Percentiles rank a stretch among this genome's conserved stretches.
phyloP scores from a whole-genome alignment of 1,140 invertebrate species.

The Eufriesea mexicana region DNA sequence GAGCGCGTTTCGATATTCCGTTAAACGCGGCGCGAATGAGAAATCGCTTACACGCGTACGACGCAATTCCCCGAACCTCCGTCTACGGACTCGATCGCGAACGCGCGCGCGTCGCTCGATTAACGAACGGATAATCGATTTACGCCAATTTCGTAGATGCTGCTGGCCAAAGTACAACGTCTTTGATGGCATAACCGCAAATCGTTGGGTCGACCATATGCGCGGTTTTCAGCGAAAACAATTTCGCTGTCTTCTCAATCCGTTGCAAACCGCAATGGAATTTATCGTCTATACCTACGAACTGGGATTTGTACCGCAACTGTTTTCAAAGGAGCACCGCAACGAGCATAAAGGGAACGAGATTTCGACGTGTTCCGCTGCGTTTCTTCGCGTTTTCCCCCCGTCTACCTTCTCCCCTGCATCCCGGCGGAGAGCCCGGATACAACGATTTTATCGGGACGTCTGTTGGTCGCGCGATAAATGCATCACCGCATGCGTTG shows the following conservation, averaged over 20 bases:
- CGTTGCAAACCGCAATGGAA: conserved; percentile 45
- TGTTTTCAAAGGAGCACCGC: conserved; percentile 51
- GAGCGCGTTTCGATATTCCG: background rate
- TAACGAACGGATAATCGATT: conserved; percentile 53
- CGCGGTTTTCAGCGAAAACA: conserved; percentile 52
- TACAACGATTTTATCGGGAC: conserved; percentile 9
- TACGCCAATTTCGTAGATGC: conserved; percentile 43
- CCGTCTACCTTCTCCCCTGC: background rate
- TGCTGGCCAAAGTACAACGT: conserved; percentile 41
- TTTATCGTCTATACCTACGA: conserved; percentile 52
- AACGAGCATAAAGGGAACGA: conserved; percentile 41
- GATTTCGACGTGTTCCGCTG: conserved; percentile 24
- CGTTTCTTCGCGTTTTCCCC: conserved; percentile 1
- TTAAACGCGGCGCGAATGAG: background rate
- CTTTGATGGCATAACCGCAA: conserved; percentile 54
- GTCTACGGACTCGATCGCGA: too few relatives aligned
- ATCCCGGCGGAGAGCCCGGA: background rate
- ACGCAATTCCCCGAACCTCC: too few relatives aligned
- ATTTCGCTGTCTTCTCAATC: conserved; percentile 54
- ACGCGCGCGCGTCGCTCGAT: too few relatives aligned
- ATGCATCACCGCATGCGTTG: background rate
- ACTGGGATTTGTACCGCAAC: conserved; percentile 47
- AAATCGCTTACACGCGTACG: too few relatives aligned
- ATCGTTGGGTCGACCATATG: conserved; percentile 44
- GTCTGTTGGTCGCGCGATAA: conserved; percentile 12